phyloP scores from a whole-genome alignment of 64 coral and sea anemone genomes.

The Stylophora pistillata region DNA sequence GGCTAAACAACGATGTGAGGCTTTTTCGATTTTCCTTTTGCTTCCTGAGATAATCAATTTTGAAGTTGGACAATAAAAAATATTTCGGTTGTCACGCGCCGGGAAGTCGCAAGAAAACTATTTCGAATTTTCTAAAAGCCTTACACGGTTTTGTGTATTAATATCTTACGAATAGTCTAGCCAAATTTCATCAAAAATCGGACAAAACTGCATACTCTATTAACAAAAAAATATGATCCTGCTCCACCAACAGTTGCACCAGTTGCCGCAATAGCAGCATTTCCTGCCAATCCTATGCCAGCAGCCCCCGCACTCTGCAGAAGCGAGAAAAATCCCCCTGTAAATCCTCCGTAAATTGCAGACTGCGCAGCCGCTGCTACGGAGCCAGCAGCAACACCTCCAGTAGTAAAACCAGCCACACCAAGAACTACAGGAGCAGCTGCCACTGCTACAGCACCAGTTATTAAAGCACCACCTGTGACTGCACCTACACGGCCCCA shows the following conservation, averaged over 20 bases:
- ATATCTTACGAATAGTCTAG: background rate
- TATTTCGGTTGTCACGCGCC: too few species aligned
- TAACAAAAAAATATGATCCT: background rate
- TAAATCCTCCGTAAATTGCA: conserved; percentile 25
- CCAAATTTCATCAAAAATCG: background rate
- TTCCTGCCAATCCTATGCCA: conserved; percentile 31
- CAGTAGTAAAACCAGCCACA: conserved; percentile 49
- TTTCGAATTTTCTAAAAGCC: too few species aligned
- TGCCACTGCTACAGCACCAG: conserved; percentile 1
- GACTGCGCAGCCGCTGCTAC: conserved; percentile 46
- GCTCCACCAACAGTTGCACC: background rate
- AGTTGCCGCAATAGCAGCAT: conserved; percentile 13
- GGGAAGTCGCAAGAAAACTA: too few species aligned
- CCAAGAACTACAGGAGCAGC: conserved; percentile 2
- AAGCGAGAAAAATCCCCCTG: conserved; percentile 34
- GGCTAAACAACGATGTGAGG: too few species aligned
- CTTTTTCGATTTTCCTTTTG: too few species aligned
- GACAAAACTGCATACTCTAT: background rate
- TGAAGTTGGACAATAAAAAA: too few species aligned
- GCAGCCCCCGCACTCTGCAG: conserved; percentile 67
- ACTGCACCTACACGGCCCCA: background rate
- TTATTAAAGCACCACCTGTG: background rate
- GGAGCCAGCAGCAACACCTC: conserved; percentile 53
- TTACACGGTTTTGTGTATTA: too few species aligned
- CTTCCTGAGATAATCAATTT: too few species aligned